A percentile compares a stretch with the other conserved stretches of the same genome.
phyloP scores from a whole-genome alignment of 2,888 invertebrate species.

The Oscheius sp. region DNA sequence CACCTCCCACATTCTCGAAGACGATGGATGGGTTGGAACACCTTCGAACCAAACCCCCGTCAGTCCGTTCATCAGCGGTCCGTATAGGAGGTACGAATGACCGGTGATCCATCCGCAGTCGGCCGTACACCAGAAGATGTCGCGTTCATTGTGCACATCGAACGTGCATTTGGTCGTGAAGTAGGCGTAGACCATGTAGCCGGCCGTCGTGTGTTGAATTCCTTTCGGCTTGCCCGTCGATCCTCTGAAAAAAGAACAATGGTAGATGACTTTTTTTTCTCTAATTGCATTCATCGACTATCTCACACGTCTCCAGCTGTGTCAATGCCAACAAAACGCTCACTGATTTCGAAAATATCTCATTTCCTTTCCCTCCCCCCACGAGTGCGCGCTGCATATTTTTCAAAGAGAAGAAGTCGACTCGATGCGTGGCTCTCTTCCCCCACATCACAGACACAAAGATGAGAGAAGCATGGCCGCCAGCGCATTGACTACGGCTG shows the following conservation, averaged over 20 bases:
- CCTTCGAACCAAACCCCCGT: constrained; percentile 93
- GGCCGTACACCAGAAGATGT: constrained; percentile 87
- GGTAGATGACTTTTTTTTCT: not conserved
- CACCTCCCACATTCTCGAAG: constrained; percentile 92
- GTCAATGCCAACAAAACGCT: no score
- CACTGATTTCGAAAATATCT: not conserved
- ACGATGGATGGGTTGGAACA: constrained; percentile 92
- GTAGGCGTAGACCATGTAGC: constrained; percentile 92
- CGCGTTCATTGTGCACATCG: constrained; percentile 79
- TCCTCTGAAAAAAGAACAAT: constrained; percentile 77
- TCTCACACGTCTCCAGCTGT: no score
- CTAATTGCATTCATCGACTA: no score
- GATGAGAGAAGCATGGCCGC: not conserved
- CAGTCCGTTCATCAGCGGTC: constrained; percentile 91
- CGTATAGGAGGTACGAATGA: constrained; percentile 81
- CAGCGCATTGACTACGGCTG: constrained; percentile 1
- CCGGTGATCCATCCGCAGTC: constrained; percentile 87
- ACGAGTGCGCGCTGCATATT: not conserved
- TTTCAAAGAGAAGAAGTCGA: not conserved
- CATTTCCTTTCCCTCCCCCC: not conserved
- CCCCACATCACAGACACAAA: not conserved
- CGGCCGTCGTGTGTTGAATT: constrained; percentile 91
- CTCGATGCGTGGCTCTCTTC: not conserved
- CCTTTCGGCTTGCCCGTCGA: constrained; percentile 99
- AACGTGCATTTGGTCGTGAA: constrained; percentile 88